Conservation (phyloP, 2,888 invertebrate species). For the Erebia aethiops region DNA sequence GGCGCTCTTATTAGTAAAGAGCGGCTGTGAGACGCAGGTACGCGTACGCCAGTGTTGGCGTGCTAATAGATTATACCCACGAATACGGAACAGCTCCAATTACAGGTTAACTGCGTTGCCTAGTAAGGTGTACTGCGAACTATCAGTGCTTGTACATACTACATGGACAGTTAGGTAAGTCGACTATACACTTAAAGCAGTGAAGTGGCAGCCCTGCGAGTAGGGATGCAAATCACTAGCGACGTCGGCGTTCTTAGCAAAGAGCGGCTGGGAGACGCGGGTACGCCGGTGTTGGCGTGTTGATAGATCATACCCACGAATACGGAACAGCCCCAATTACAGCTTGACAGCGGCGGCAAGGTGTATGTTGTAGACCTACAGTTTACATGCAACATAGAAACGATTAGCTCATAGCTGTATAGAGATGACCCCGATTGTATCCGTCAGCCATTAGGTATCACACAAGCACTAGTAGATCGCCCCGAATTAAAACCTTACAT, state of each 20-base stretch:
- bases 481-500: too few species aligned
- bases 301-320: conserved; percentile 11
- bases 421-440: too few species aligned
- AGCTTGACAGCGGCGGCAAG: neutral
- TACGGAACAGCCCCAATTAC: conserved; percentile 17
- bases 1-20: conserved; percentile 59
- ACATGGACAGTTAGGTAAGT: too few species aligned
- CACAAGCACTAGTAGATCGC: too few species aligned
- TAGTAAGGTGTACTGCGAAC: neutral
- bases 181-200: neutral
- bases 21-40: conserved; percentile 27
- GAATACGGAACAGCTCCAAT: conserved; percentile 10
- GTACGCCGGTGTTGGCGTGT: conserved; percentile 15
- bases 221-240: conserved; percentile 52
- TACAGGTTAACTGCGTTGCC: neutral
- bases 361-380: neutral
- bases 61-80: conserved; percentile 16
- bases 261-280: conserved; percentile 42
- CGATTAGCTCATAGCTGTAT: too few species aligned
- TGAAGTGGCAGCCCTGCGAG: conserved; percentile 10
- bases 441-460: too few species aligned
- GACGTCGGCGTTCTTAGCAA: conserved; percentile 53
- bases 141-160: too few species aligned
- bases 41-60: conserved; percentile 5
- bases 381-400: neutral